Percentiles rank a stretch among this genome's conserved stretches.
phyloP scores from a whole-genome alignment of 2,888 invertebrate genomes.

The Dusona sp. region DNA sequence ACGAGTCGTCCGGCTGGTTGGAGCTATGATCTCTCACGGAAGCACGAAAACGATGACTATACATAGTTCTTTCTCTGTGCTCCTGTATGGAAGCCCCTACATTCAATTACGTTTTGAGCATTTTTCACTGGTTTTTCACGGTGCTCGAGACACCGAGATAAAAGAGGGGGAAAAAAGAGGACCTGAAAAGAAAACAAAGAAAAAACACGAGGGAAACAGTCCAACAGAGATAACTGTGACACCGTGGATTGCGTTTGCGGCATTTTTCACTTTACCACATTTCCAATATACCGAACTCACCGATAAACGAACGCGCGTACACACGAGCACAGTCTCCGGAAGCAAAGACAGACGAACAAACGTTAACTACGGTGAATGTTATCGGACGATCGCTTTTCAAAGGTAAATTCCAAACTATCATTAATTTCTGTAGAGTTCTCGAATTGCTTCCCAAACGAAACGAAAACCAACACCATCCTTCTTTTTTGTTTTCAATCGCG shows the following conservation, averaged over 20 bases:
- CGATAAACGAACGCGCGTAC: constrained; percentile 15
- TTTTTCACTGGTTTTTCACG: constrained; percentile 63
- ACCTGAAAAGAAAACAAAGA: constrained; percentile 28
- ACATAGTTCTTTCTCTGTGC: neutral
- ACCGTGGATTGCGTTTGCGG: constrained; percentile 61
- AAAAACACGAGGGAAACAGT: constrained; percentile 36
- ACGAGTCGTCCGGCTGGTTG: constrained; percentile 56
- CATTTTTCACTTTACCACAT: constrained; percentile 69
- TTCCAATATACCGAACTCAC: constrained; percentile 65
- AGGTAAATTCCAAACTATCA: constrained; percentile 65
- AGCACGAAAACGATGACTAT: constrained; percentile 49
- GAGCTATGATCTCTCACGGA: constrained; percentile 63
- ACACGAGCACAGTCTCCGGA: constrained; percentile 7
- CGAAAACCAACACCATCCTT: constrained; percentile 34
- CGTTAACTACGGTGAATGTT: constrained; percentile 65
- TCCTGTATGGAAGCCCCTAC: constrained; percentile 42
- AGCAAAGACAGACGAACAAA: constrained; percentile 50
- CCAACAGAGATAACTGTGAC: constrained; percentile 63
- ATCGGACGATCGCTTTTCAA: constrained; percentile 64
- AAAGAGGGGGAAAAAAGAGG: constrained; percentile 17
- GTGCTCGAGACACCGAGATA: constrained; percentile 45
- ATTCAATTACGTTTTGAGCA: constrained; percentile 72
- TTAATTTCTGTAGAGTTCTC: constrained; percentile 61
- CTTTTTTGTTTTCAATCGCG: neutral
- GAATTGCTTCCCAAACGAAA: constrained; percentile 32